phyloP scores from a whole-genome alignment of 2,113 vertebrate species.

The Prunella fulvescens region DNA sequence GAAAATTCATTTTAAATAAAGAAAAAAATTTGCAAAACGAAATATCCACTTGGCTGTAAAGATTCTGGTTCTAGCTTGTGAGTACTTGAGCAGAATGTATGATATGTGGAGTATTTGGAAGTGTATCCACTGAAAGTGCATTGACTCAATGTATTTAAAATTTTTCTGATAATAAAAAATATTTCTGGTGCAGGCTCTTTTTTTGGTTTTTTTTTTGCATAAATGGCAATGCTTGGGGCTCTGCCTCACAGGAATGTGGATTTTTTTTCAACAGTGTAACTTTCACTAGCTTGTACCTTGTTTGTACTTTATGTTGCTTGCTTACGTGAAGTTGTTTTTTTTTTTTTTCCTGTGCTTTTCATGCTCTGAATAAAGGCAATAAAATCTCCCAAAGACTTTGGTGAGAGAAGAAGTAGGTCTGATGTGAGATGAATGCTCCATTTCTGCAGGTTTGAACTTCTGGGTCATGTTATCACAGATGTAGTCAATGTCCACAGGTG shows the following conservation, averaged over 20 bases:
- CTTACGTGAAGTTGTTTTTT: neutral
- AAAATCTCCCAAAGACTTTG: neutral
- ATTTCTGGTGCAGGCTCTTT: neutral
- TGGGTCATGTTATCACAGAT: neutral
- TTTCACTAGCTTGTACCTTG: neutral
- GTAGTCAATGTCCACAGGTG: neutral
- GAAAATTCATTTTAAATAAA: neutral
- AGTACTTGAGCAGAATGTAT: neutral
- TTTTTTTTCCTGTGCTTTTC: neutral
- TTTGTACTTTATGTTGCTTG: neutral
- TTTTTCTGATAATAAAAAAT: neutral
- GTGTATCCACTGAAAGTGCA: neutral
- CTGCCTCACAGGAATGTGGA: neutral
- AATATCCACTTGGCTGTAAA: neutral
- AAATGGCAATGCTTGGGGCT: neutral
- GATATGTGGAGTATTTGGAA: neutral
- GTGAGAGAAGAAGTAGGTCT: neutral
- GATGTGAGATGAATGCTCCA: neutral
- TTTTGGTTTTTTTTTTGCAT: neutral
- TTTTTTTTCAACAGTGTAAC: neutral
- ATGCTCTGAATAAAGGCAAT: neutral
- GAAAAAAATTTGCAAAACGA: neutral
- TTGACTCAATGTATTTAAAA: rapidly evolving
- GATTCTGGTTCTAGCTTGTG: neutral
- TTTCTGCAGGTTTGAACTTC: neutral